phyloP scores from a whole-genome alignment of 2,113 vertebrate genomes.

The Myotis brandtii region DNA sequence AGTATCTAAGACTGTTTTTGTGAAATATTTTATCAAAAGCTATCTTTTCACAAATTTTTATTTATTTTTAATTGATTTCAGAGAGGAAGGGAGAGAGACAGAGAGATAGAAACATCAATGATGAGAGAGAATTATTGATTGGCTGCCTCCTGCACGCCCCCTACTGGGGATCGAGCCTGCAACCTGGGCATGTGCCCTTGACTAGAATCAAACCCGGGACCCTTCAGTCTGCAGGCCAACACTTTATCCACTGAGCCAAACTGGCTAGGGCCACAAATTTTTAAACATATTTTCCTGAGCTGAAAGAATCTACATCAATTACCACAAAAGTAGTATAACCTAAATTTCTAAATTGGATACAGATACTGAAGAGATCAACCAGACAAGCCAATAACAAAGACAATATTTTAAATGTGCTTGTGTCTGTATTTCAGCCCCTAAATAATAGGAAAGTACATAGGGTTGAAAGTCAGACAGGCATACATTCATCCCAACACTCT shows the following conservation, averaged over 20 bases:
- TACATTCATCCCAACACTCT: neutral
- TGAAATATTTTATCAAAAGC: slow-evolving; percentile 25
- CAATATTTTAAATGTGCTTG: neutral
- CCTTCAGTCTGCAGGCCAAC: too few species aligned
- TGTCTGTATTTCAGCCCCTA: slow-evolving; percentile 1
- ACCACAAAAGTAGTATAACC: neutral
- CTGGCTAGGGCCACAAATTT: too few species aligned
- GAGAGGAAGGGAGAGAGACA: too few species aligned
- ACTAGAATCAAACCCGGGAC: too few species aligned
- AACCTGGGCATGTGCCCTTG: too few species aligned
- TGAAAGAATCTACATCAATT: neutral
- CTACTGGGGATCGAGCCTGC: too few species aligned
- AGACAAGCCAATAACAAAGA: neutral
- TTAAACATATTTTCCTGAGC: neutral
- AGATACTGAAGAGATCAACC: neutral
- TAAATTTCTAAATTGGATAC: neutral
- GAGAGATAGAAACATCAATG: too few species aligned
- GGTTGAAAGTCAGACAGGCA: neutral
- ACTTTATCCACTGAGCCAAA: too few species aligned
- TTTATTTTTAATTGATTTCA: too few species aligned
- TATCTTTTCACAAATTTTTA: slow-evolving; percentile 27
- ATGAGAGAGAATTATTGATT: too few species aligned
- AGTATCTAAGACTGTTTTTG: neutral
- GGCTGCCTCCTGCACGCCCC: too few species aligned
- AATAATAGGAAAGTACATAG: neutral